A percentile compares a stretch with the other conserved stretches of the same genome.
phyloP scores from a whole-genome alignment of 2,888 invertebrate genomes.

The Nymphalis polychloros region DNA sequence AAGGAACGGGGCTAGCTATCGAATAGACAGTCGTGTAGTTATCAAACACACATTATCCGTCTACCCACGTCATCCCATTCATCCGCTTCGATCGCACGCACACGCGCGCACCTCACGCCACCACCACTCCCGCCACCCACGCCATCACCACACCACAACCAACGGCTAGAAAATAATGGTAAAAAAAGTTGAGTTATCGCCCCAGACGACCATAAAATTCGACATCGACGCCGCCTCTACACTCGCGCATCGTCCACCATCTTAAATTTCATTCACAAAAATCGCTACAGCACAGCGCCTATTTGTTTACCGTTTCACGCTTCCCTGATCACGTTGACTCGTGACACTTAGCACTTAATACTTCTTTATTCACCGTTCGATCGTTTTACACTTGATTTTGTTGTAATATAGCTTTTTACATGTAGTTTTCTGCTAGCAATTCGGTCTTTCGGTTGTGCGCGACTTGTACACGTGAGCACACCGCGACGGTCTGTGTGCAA shows the following conservation, averaged over 20 bases:
- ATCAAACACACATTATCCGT: slow-evolving; percentile 71
- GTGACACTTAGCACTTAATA: slow-evolving; percentile 41
- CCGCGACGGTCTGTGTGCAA: slow-evolving; percentile 64
- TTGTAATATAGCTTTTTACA: slow-evolving; percentile 47
- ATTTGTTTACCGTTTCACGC: slow-evolving; percentile 76
- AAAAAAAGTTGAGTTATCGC: slow-evolving; percentile 28
- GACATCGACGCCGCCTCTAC: slow-evolving; percentile 54
- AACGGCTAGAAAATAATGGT: slow-evolving; percentile 30
- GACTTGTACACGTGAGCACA: slow-evolving; percentile 48
- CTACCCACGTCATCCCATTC: slow-evolving; percentile 76
- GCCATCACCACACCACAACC: slow-evolving; percentile 42
- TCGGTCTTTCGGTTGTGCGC: slow-evolving; percentile 53
- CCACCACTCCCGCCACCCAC: slow-evolving; percentile 38
- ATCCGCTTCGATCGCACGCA: slow-evolving; percentile 75
- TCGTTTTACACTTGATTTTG: slow-evolving; percentile 51
- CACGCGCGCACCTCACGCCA: slow-evolving; percentile 50
- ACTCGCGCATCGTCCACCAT: slow-evolving; percentile 73
- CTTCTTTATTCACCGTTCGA: slow-evolving; percentile 33
- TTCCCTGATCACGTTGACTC: slow-evolving; percentile 50
- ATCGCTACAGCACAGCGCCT: slow-evolving; percentile 65
- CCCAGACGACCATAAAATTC: slow-evolving; percentile 53
- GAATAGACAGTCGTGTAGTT: slow-evolving; percentile 52
- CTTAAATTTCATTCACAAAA: slow-evolving; percentile 81
- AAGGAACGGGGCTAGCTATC: slow-evolving; percentile 48
- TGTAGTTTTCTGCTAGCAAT: slow-evolving; percentile 64